Base-by-base conservation (phyloP, 2,888 invertebrate genomes). In the Mythimna albipuncta region DNA sequence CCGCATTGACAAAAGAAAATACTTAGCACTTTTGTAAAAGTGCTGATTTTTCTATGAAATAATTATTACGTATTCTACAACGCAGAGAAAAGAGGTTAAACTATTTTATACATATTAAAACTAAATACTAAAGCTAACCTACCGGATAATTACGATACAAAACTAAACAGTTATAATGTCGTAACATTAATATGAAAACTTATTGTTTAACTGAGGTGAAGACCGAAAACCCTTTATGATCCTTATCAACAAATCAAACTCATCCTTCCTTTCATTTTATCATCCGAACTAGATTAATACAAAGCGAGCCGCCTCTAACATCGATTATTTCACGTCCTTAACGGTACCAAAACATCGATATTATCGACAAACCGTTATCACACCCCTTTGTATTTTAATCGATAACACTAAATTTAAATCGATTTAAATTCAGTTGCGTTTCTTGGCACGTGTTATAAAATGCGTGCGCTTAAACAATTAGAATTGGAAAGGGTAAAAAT, bases 401-500 rank as follows among this genome's bases (percentile, higher is more conserved):
- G 88, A 88, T 90, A 90, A 82, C 90, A 87, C 84, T 88, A 91
- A 87, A 89, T 91, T 91, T 86, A 87, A 86, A 82, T 77, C 90
- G 68, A 93, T 95, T 94, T 87, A 90, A 91, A 95, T 95, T 94
- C 95, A 91, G 88, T 77, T 81, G 88, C 79, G 85, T 87, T 86
- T 72, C 83, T 67, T 79, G 94, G 94, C 95, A 95, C 94, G 94
- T 93, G 94, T 92, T 88, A 77, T 74, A 81, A 84, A 87, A 88
- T 89, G 92, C 96, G 95, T 95, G 95, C 92, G 89, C 89, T 90
- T 87, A 84, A 89, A 89, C 93, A 91, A 95, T 95, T 95, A 94
- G 90, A 92, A 93, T 91, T 92, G 90, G 93, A 94, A 94, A 94
- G 92, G 93, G 93, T 93, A 91, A 94, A 94, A 93, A 93, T 91